Conservation (phyloP, 2,113 vertebrate species). For the Catagonus wagneri region DNA sequence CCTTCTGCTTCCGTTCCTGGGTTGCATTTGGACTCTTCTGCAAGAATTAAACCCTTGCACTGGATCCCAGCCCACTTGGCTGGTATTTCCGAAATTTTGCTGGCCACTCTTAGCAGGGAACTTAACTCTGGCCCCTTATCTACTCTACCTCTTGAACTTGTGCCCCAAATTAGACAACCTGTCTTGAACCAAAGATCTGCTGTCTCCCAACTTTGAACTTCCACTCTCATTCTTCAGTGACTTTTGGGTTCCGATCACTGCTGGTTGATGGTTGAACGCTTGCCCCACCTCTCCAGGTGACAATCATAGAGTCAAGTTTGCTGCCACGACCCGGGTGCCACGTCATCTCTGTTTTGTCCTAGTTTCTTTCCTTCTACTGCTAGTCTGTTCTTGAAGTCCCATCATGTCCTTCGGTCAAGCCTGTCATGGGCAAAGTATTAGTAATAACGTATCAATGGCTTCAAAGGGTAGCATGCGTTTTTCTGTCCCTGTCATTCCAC, state of each 20-base stretch:
- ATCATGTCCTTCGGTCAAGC: not conserved
- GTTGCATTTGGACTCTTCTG: not conserved
- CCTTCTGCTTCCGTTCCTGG: not conserved
- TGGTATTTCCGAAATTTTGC: not conserved
- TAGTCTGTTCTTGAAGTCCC: not conserved
- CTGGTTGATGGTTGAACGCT: not conserved
- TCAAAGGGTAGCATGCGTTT: not conserved
- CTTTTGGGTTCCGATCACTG: not conserved
- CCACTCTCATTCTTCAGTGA: not conserved
- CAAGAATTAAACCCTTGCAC: not conserved
- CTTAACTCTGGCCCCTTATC: not conserved
- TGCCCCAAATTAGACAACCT: not conserved
- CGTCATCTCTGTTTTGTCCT: not conserved
- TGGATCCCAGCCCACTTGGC: not conserved
- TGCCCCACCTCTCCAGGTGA: not conserved
- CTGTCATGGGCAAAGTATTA: not conserved
- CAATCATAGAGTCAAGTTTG: not conserved
- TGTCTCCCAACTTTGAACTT: not conserved
- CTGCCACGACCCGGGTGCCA: too few relatives aligned
- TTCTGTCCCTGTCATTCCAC: not conserved
- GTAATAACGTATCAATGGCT: not conserved
- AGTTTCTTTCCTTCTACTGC: not conserved
- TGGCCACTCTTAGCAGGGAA: not conserved
- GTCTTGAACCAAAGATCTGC: not conserved
- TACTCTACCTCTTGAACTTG: not conserved